phyloP scores from a whole-genome alignment of 1,140 invertebrate genomes.

The Drosophila subobscura region DNA sequence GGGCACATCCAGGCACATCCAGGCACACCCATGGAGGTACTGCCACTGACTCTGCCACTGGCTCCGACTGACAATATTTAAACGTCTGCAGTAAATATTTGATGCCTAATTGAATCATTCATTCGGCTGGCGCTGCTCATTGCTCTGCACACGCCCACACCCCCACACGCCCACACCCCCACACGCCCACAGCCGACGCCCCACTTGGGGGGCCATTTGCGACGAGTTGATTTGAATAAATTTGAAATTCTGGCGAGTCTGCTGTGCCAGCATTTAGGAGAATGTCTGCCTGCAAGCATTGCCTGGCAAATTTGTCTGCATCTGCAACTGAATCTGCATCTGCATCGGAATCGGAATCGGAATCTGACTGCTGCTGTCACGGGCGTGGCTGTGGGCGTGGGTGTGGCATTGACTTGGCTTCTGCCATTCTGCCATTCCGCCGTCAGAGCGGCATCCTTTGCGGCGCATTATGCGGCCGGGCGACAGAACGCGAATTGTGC shows the following conservation, averaged over 20 bases:
- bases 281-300: constrained; percentile 17
- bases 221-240: constrained; percentile 80
- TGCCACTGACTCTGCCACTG: not conserved
- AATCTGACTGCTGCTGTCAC: not conserved
- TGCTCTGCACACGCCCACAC: constrained; percentile 47
- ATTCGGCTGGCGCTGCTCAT: constrained; percentile 67
- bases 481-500: constrained; percentile 75
- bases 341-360: constrained; percentile 16
- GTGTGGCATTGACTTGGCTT: constrained; percentile 69
- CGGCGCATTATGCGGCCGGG: constrained; percentile 73
- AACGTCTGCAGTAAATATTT: constrained; percentile 80
- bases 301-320: constrained; percentile 44
- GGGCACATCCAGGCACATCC: constrained; percentile 21
- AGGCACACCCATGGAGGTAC: not conserved
- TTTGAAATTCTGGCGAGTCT: constrained; percentile 79
- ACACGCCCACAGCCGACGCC: not conserved
- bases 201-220: constrained; percentile 11
- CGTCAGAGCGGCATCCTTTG: constrained; percentile 67
- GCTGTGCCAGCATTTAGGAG: constrained; percentile 61
- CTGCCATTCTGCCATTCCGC: constrained; percentile 21
- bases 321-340: constrained; percentile 53
- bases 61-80: constrained; percentile 61
- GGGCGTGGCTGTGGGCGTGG: not conserved
- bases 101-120: constrained; percentile 82
- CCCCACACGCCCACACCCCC: not conserved